phyloP scores from a whole-genome alignment of 2,888 invertebrate genomes.

The Coleophora deauratella region DNA sequence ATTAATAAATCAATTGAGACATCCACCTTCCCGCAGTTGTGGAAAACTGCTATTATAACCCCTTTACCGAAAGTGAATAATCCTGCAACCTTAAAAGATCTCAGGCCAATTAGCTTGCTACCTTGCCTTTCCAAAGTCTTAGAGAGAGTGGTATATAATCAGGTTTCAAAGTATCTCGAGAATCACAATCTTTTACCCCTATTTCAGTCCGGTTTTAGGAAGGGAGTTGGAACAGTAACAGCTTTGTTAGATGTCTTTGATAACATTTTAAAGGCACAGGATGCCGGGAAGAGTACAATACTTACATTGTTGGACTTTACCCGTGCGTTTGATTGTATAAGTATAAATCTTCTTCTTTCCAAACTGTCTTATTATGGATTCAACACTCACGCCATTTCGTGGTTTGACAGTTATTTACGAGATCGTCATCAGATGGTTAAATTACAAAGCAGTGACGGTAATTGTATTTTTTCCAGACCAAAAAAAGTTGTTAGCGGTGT shows the following conservation, averaged over 20 bases:
- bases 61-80: not conserved
- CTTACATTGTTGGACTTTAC: not conserved
- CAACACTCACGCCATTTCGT: not conserved
- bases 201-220: too few species aligned
- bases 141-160: not conserved
- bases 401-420: not conserved
- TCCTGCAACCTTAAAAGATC: not conserved
- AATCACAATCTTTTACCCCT: too few species aligned
- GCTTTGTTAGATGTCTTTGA: constrained; percentile 5
- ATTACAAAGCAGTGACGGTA: too few species aligned
- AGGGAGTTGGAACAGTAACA: constrained; percentile 2
- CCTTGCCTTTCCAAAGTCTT: too few species aligned
- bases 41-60: not conserved
- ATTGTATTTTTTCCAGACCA: too few species aligned
- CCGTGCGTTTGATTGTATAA: not conserved
- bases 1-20: not conserved
- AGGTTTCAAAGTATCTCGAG: not conserved
- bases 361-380: not conserved
- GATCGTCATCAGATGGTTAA: not conserved
- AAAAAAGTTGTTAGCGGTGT: too few species aligned
- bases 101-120: too few species aligned
- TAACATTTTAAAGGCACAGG: constrained; percentile 4
- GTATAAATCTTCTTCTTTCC: not conserved
- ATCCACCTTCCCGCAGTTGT: not conserved
- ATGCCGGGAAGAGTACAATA: not conserved